Evolutionary conservation across 2,113 vertebrate species (phyloP).

Genomic region (Hemiprocne comata): DNA sequence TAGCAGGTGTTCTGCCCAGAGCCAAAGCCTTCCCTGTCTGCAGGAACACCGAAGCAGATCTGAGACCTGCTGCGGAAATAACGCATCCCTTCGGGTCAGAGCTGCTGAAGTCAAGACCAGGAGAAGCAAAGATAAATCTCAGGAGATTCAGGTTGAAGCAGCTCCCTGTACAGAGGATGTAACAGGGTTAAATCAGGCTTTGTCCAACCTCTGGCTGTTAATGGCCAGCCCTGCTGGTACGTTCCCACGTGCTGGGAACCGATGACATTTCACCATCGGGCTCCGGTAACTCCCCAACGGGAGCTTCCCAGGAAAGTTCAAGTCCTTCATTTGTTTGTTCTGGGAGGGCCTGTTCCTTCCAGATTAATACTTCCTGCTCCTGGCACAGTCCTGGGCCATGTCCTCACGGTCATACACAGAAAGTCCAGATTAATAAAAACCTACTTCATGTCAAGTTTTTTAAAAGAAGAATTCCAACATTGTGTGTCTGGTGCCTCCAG

Average conservation of each 20-base stretch:
- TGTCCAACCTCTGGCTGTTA: not conserved
- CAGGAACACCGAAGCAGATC: not conserved
- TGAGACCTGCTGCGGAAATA: not conserved
- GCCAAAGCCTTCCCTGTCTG: not conserved
- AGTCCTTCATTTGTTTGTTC: not conserved
- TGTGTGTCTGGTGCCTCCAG: not conserved
- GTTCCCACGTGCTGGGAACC: not conserved
- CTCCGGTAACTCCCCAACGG: not conserved
- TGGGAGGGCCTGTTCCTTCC: not conserved
- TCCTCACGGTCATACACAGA: not conserved
- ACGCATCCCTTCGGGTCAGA: not conserved
- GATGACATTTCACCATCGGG: not conserved
- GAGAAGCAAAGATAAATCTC: not conserved
- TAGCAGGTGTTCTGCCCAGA: not conserved
- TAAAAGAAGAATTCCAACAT: not conserved
- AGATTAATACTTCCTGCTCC: not conserved
- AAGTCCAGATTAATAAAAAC: not conserved
- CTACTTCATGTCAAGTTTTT: not conserved
- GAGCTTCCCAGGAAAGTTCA: not conserved
- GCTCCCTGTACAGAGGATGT: not conserved
- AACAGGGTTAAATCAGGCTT: rapidly evolving
- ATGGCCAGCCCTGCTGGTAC: not conserved
- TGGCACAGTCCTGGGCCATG: not conserved
- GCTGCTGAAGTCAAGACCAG: not conserved
- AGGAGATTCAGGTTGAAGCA: not conserved